Evolutionary conservation across 1,140 invertebrate species (phyloP).

Genomic region (Vollenhovia emeryi): DNA sequence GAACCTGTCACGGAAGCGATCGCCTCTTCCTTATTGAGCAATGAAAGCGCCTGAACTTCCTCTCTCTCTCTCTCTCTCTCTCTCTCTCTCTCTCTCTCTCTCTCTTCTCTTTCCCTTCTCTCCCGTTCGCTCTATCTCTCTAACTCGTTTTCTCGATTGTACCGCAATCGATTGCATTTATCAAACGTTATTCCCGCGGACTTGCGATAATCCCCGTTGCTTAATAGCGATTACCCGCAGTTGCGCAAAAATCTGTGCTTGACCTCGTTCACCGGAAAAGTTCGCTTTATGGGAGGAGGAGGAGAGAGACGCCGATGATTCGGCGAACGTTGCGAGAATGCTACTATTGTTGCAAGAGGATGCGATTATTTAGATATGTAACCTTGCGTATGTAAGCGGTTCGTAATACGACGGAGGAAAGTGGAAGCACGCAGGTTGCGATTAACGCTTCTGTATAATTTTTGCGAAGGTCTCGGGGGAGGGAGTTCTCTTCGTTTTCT

Average conservation of each 20-base stretch:
- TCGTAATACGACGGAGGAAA: slow-evolving; percentile 28
- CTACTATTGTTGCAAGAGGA: slow-evolving; percentile 25
- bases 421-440: background rate
- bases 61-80: slow-evolving; percentile 27
- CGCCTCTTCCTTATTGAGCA: slow-evolving; percentile 29
- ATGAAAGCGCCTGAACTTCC: background rate
- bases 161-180: background rate
- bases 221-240: slow-evolving; percentile 39
- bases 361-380: slow-evolving; percentile 30
- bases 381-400: slow-evolving; percentile 29
- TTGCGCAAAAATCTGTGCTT: slow-evolving; percentile 43
- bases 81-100: slow-evolving; percentile 5
- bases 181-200: background rate
- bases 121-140: slow-evolving; percentile 12
- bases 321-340: slow-evolving; percentile 22
- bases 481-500: background rate
- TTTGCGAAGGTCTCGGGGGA: background rate
- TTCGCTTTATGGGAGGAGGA: background rate
- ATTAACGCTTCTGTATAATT: slow-evolving; percentile 9
- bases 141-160: slow-evolving; percentile 10
- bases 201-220: slow-evolving; percentile 44
- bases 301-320: slow-evolving; percentile 42
- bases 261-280: slow-evolving; percentile 39
- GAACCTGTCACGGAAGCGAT: slow-evolving; percentile 20
- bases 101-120: slow-evolving; percentile 5